Evolutionary conservation across 2,113 vertebrate species (phyloP).

Genomic region (Danionella cerebrum): DNA sequence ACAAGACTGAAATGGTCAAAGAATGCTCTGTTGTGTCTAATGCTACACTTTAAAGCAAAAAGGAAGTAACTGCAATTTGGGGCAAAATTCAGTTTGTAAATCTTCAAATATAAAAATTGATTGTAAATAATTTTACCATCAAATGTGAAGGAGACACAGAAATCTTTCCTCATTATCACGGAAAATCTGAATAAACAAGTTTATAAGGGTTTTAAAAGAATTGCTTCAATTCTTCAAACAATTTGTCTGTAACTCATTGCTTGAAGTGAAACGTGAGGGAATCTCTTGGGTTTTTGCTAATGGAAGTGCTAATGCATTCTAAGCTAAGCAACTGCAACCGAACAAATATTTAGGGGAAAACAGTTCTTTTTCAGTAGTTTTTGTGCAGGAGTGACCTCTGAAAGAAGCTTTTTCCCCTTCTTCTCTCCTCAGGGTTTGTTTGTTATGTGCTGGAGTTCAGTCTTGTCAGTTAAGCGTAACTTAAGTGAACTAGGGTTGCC

Average conservation of each 20-base stretch:
- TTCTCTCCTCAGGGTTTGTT: background rate
- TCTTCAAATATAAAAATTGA: no score
- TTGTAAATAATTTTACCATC: no score
- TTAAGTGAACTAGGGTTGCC: background rate
- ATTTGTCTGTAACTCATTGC: background rate
- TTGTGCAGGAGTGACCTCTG: slow-evolving; percentile 50
- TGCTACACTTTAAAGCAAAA: no score
- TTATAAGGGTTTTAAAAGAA: no score
- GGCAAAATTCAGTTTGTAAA: no score
- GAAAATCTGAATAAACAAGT: no score
- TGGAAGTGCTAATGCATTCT: background rate
- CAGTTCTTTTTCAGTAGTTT: slow-evolving; percentile 58
- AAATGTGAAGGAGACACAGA: no score
- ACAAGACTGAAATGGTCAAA: no score
- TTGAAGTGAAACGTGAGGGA: background rate
- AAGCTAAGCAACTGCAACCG: background rate
- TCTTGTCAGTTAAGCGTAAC: background rate
- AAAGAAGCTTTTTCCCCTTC: slow-evolving; percentile 7
- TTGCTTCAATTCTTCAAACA: no score
- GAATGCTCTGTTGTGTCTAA: no score
- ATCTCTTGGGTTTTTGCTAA: background rate
- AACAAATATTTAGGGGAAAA: slow-evolving; percentile 38
- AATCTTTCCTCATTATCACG: no score
- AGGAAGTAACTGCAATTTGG: no score
- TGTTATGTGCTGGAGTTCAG: slow-evolving; percentile 11